Evolutionary conservation across 2,888 invertebrate species (phyloP).

Genomic region (Silvanus unidentatus): DNA sequence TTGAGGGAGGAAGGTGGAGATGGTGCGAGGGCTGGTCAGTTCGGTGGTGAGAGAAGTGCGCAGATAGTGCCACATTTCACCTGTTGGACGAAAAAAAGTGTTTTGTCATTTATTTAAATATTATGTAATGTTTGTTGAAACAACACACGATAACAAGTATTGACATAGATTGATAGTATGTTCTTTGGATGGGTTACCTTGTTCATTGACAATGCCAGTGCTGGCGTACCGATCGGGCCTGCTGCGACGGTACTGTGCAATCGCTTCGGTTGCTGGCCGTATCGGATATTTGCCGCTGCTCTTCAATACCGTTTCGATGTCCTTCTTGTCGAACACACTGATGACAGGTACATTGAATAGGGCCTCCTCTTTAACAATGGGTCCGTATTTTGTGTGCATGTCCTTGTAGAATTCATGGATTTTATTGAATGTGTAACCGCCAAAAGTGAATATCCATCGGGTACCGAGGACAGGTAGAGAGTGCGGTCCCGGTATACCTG

Average conservation of each 20-base stretch:
- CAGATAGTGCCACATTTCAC: conserved; percentile 70
- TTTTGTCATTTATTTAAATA: too few species aligned
- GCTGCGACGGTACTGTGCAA: conserved; percentile 65
- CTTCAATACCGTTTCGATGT: conserved; percentile 71
- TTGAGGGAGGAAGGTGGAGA: conserved; percentile 68
- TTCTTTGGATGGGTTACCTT: conserved; percentile 48
- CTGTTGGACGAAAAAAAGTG: conserved; percentile 52
- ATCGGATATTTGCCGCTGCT: conserved; percentile 69
- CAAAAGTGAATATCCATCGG: conserved; percentile 68
- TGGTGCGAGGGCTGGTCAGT: conserved; percentile 69
- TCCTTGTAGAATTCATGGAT: conserved; percentile 75
- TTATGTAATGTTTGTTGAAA: too few species aligned
- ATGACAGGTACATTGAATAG: conserved; percentile 68
- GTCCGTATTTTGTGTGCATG: conserved; percentile 67
- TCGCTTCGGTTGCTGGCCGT: conserved; percentile 77
- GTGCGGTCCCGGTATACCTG: conserved; percentile 67
- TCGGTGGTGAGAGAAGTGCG: conserved; percentile 67
- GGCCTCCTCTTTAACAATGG: conserved; percentile 71
- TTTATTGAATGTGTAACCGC: conserved; percentile 64
- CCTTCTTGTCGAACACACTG: conserved; percentile 62
- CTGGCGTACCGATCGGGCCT: conserved; percentile 76
- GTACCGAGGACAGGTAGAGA: conserved; percentile 71
- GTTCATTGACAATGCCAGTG: conserved; percentile 79
- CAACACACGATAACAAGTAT: too few species aligned
- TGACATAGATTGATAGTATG: too few species aligned